Evolutionary conservation across 2,888 invertebrate genomes (phyloP), one percentile per base, ranked within the genome.

Genomic region (Drosophila melanocephala): DNA sequence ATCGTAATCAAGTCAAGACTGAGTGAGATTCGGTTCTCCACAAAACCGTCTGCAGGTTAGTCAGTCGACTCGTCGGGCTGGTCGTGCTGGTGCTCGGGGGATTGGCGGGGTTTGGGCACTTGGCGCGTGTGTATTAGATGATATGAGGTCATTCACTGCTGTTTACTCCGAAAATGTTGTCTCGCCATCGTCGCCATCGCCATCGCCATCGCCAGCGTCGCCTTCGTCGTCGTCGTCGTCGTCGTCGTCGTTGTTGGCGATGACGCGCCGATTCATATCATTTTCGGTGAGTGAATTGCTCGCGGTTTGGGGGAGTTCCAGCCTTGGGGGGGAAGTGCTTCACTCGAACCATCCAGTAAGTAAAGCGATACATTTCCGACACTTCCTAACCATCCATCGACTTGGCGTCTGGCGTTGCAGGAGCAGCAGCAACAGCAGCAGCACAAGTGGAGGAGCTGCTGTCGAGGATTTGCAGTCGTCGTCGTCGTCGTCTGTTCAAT

Each of bases 141-240:
- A 88, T 92, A 91, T 91, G 91, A 92, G 92, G 92, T 92, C 92
- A 92, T 92, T 92, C 92, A 92, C 92, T 91, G 91, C 83, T 86
- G 89, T 89, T 85, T 85, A 87, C 89, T 89, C 78, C 89, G 61
- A 91, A 83, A 88, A 88, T 83, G 79, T 83, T 89, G 92, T 90
- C 92, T 92, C 91, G 91, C 81, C 87, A 86, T 56, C 66, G 67
- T 19, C 42, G 58, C 47, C 52, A 74, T 55, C 35, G 64, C 44
- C 35, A 33, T 50, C 55, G 71, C 32, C 33, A 33, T 37, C 42
- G 86, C 33, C 39, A 62, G 39, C 62, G 65, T 56, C 50, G 53
- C 7, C 16, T 60, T 51, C 55, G 71, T 52, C 35, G 59, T 44
- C 35, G 35, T 50, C 51, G 63, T 42, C 30, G 87, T 50, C 30